phyloP scores from a whole-genome alignment of 2,113 vertebrate species.

The Leucopsar rothschildi region DNA sequence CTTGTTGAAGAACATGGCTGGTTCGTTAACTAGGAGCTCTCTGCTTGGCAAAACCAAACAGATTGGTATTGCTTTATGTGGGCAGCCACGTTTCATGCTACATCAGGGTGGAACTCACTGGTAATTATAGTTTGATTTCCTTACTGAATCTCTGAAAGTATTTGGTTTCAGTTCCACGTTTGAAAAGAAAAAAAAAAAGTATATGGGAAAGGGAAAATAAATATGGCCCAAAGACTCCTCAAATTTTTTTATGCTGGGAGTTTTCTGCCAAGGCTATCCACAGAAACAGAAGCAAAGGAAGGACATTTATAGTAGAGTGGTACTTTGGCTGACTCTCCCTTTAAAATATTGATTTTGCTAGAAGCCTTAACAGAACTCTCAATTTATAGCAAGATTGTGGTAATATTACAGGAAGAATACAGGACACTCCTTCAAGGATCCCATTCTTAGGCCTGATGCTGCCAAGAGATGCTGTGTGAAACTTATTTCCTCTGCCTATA shows the following conservation, averaged over 20 bases:
- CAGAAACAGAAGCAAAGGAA: not conserved
- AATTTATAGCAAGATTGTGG: not conserved
- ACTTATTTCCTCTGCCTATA: not conserved
- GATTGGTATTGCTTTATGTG: not conserved
- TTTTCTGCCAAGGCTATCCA: not conserved
- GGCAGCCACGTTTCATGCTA: constrained; percentile 17
- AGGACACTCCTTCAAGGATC: not conserved
- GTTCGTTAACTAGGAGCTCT: not conserved
- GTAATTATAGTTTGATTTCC: constrained; percentile 23
- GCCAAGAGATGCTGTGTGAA: not conserved
- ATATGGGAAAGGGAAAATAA: not conserved
- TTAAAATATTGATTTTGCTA: not conserved
- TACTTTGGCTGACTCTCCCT: not conserved
- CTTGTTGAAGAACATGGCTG: not conserved
- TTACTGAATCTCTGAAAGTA: not conserved
- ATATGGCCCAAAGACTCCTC: not conserved
- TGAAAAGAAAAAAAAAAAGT: not conserved
- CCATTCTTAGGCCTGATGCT: not conserved
- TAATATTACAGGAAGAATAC: not conserved
- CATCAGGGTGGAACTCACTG: constrained; percentile 33
- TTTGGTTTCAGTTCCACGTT: constrained; percentile 42
- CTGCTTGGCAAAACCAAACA: not conserved
- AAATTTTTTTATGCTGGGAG: not conserved
- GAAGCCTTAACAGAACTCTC: not conserved
- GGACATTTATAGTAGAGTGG: not conserved